A percentile compares a stretch with the other conserved stretches of the same genome.
Conservation (phyloP, 1,140 invertebrate genomes). For the Vanessa atalanta region DNA sequence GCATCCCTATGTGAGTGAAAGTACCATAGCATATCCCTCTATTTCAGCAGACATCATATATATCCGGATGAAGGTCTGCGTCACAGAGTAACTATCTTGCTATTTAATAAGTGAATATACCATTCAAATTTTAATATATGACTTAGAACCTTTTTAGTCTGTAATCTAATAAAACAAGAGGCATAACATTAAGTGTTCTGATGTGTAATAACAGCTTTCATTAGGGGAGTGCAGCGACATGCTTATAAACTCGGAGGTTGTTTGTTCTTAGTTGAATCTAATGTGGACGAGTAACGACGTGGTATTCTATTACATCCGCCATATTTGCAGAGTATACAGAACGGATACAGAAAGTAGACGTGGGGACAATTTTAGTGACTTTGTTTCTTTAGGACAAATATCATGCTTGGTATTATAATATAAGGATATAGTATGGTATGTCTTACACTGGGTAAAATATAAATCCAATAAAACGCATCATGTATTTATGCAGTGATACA, state of each 20-base stretch:
- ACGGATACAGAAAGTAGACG: not conserved
- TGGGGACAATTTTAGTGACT: not conserved
- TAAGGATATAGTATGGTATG: too few species aligned
- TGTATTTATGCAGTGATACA: too few species aligned
- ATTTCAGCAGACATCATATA: constrained; percentile 10
- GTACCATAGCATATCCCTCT: constrained; percentile 12
- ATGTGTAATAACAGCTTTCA: constrained; percentile 38
- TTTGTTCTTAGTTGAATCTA: constrained; percentile 22
- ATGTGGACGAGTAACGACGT: constrained; percentile 35
- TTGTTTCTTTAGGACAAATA: not conserved
- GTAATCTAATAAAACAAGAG: constrained; percentile 31
- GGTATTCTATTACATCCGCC: constrained; percentile 35
- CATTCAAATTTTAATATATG: constrained; percentile 1
- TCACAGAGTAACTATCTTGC: constrained; percentile 10
- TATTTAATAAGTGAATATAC: constrained; percentile 2
- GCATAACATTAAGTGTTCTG: constrained; percentile 24
- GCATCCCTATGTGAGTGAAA: constrained; percentile 5
- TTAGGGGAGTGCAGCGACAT: constrained; percentile 29
- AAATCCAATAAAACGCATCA: too few species aligned
- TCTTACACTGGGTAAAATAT: too few species aligned
- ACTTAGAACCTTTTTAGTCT: constrained; percentile 6
- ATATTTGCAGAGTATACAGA: constrained; percentile 29
- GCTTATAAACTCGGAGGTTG: constrained; percentile 24
- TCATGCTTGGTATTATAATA: too few species aligned
- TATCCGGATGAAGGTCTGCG: constrained; percentile 5